Percentiles rank a stretch among this genome's conserved stretches.
Evolutionary conservation across 2,888 invertebrate genomes (phyloP).

Genomic region (Rhingia rostrata): DNA sequence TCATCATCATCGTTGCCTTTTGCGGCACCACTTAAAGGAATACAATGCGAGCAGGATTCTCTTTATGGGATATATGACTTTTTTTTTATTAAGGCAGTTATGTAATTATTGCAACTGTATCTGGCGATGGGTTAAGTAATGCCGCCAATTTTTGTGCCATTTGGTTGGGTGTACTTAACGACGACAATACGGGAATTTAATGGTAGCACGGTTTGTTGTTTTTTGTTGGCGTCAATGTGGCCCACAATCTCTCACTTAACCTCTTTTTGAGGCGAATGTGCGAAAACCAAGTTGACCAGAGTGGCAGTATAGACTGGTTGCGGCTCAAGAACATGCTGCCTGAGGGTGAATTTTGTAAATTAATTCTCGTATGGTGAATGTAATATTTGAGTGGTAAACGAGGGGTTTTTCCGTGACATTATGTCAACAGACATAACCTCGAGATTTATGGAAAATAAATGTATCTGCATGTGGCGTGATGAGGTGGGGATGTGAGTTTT

Average conservation of each 20-base stretch:
- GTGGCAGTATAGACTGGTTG: neutral
- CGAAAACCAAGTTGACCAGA: slow-evolving; percentile 13
- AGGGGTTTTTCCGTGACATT: neutral
- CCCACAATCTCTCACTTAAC: slow-evolving; percentile 7
- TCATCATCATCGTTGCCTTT: slow-evolving; percentile 1
- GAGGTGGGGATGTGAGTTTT: neutral
- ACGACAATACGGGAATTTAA: slow-evolving; percentile 25
- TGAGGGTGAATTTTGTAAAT: neutral
- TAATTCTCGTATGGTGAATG: neutral
- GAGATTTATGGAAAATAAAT: slow-evolving; percentile 20
- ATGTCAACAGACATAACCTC: slow-evolving; percentile 26
- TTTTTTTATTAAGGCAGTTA: slow-evolving; percentile 65
- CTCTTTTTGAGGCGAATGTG: slow-evolving; percentile 16
- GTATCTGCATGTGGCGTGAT: neutral
- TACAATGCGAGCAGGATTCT: slow-evolving; percentile 28
- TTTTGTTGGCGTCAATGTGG: slow-evolving; percentile 13
- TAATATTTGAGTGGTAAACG: slow-evolving; percentile 2
- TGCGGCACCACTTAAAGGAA: slow-evolving; percentile 3
- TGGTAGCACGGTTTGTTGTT: neutral
- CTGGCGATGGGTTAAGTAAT: slow-evolving; percentile 67
- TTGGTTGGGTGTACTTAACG: neutral
- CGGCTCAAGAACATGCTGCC: neutral
- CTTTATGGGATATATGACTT: slow-evolving; percentile 41
- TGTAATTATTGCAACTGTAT: slow-evolving; percentile 65
- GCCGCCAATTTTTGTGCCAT: slow-evolving; percentile 10